These are phyloP conservation scores for Charanyca ferruginea DNA, from an alignment of 2,888 invertebrate species.

Conservation along the genomic window DNA sequence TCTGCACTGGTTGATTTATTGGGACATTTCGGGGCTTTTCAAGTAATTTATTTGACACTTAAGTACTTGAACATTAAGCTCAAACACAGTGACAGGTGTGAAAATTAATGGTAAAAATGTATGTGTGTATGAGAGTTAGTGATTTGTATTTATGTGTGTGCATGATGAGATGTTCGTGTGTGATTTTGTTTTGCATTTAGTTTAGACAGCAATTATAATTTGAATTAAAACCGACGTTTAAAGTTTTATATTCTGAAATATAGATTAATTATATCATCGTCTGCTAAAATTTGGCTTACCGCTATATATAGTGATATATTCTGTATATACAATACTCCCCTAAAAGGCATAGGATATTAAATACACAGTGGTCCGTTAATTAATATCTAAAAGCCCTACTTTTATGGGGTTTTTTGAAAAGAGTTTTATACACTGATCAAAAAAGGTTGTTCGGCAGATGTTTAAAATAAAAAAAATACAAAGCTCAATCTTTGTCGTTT, in stretches of 20 bases:
- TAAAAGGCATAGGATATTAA: constrained; percentile 84
- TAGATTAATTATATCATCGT: constrained; percentile 66
- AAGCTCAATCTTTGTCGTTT: no score
- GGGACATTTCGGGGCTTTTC: constrained; percentile 21
- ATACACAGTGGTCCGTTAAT: constrained; percentile 85
- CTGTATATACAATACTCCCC: constrained; percentile 74
- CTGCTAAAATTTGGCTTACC: constrained; percentile 70
- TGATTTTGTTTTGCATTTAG: not conserved
- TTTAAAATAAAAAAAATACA: no score
- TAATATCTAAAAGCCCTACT: constrained; percentile 69
- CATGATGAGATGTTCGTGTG: not conserved
- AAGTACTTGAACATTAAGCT: constrained; percentile 18
- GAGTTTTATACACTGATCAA: constrained; percentile 50
- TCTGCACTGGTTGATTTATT: constrained; percentile 33
- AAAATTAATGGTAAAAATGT: constrained; percentile 11
- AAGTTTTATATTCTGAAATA: constrained; percentile 60
- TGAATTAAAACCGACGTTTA: constrained; percentile 44
- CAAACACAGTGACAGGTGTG: constrained; percentile 26
- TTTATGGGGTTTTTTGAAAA: constrained; percentile 70
- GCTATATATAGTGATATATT: constrained; percentile 70
- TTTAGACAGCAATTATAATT: constrained; percentile 40
- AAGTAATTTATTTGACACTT: constrained; percentile 44
- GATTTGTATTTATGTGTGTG: not conserved
- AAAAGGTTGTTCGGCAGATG: constrained; percentile 4
- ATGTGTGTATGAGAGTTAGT: not conserved